These are phyloP conservation scores for Aporrectodea caliginosa DNA, from an alignment of 1,140 invertebrate species.

Conservation along the genomic window DNA sequence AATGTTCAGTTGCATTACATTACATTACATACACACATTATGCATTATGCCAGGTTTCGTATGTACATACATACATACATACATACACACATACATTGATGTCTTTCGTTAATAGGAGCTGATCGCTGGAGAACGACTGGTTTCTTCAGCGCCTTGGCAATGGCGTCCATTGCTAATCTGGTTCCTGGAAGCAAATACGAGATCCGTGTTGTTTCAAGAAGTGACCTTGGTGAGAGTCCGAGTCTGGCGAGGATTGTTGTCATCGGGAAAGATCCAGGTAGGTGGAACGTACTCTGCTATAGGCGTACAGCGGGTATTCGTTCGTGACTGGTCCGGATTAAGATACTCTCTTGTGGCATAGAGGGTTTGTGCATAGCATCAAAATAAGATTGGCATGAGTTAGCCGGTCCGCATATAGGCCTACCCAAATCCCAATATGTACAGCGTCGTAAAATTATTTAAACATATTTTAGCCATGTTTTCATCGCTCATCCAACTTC, in stretches of 20 bases:
- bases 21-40: conserved; percentile 35
- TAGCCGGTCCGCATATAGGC: too few relatives aligned
- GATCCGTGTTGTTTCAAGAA: conserved; percentile 22
- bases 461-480: too few relatives aligned
- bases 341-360: too few relatives aligned
- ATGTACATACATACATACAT: conserved; percentile 41
- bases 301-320: too few relatives aligned
- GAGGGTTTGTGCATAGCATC: too few relatives aligned
- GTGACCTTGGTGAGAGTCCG: conserved; percentile 7
- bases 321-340: too few relatives aligned
- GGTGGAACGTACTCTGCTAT: too few relatives aligned
- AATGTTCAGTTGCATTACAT: conserved; percentile 35
- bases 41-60: too few relatives aligned
- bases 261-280: not conserved
- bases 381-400: too few relatives aligned
- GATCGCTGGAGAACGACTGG: conserved; percentile 20
- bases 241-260: conserved; percentile 4
- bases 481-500: too few relatives aligned
- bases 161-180: conserved; percentile 15
- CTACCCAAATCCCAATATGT: too few relatives aligned
- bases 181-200: conserved; percentile 21
- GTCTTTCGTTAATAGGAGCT: conserved; percentile 30
- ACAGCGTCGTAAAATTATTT: too few relatives aligned
- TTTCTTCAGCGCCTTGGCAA: not conserved
- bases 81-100: conserved; percentile 39